Percentiles rank a stretch among this genome's conserved stretches.
Evolutionary conservation across 2,797 vertebrate species (phyloP).

Genomic region (Pangasius krempfi): DNA sequence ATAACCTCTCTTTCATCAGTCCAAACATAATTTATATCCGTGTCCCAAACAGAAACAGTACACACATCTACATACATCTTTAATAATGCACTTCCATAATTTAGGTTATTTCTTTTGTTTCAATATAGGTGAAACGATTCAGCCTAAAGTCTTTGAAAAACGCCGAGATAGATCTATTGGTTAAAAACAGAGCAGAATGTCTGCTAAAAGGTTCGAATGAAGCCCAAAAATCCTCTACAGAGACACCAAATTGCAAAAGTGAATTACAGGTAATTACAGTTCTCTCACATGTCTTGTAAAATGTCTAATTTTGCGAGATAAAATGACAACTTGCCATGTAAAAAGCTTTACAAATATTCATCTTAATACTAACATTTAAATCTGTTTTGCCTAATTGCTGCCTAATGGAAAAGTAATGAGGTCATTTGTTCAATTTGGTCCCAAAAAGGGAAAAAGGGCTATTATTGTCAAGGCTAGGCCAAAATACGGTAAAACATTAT

Average conservation of each 20-base stretch:
- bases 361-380: neutral
- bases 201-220: neutral
- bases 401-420: slow-evolving; percentile 12
- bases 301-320: neutral
- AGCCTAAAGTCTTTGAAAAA: neutral
- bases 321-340: neutral
- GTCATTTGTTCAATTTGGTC: neutral
- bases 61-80: too few species aligned
- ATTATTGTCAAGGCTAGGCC: neutral
- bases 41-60: neutral
- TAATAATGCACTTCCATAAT: neutral
- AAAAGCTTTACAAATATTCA: slow-evolving; percentile 4
- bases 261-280: neutral
- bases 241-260: neutral
- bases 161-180: neutral
- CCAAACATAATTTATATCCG: neutral
- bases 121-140: neutral
- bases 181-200: neutral
- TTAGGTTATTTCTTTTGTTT: neutral
- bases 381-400: neutral
- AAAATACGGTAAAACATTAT: neutral
- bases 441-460: neutral
- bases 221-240: neutral
- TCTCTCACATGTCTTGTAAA: neutral
- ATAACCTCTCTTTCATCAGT: neutral